phyloP scores from a whole-genome alignment of 2,797 vertebrate genomes.

The Poecilia wingei region DNA sequence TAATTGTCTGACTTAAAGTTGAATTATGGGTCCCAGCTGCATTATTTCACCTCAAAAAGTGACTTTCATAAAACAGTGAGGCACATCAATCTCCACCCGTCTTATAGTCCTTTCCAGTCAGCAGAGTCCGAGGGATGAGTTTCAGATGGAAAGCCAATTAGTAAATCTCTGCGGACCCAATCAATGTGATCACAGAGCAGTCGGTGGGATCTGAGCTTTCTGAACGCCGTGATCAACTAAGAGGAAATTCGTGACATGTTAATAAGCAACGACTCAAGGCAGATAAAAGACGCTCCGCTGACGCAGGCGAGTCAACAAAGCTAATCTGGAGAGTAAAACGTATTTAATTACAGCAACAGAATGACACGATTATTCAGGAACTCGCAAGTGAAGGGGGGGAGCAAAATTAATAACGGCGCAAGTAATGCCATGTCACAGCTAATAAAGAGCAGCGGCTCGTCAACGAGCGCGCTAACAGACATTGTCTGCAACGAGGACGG shows the following conservation, averaged over 20 bases:
- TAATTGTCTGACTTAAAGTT: not conserved
- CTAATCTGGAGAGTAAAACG: constrained; percentile 8
- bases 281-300: not conserved
- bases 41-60: not conserved
- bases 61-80: not conserved
- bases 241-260: not conserved
- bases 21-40: not conserved
- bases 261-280: not conserved
- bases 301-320: not conserved
- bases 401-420: constrained; percentile 43
- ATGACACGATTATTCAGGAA: constrained; percentile 34
- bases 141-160: constrained; percentile 24
- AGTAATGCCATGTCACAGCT: constrained; percentile 42
- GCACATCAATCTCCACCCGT: constrained; percentile 10
- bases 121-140: not conserved
- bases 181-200: constrained; percentile 13
- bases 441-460: constrained; percentile 57
- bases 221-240: not conserved
- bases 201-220: not conserved
- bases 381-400: not conserved
- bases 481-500: constrained; percentile 7
- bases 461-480: constrained; percentile 24
- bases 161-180: constrained; percentile 16
- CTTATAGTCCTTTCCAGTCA: not conserved
- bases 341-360: constrained; percentile 18